Base-by-base conservation (phyloP, 2,888 invertebrate species). In the Ichneumoninae sp. region DNA sequence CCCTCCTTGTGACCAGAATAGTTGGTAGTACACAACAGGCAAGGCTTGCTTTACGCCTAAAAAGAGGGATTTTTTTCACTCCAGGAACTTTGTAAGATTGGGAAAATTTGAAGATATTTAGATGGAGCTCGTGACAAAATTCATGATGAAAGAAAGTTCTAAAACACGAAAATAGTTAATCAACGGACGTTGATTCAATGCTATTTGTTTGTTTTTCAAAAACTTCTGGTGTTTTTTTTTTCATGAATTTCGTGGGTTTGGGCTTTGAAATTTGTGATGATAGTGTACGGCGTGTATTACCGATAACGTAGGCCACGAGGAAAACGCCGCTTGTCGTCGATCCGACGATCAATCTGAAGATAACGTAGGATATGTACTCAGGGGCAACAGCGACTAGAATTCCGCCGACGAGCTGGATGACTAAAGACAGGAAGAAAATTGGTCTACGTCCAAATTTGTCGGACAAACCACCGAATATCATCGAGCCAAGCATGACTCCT, bases 261-360 rank as follows among this genome's bases (percentile, higher is more conserved):
- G 57, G 57, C 3, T 19, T 40, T 36, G 66, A 40, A 40, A 19
- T 13, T 70, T 33, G 10, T 16, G 50, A 71, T 19, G 66, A 13
- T 60, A 50, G 26, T 57, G 36, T 60, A 66, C 22, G 57, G 33
- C 44, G 36, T 19, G n/a, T 33, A 94, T 94, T 94, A 95, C 97
- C 96, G 88, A 97, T 96, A 69, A 97, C 97, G 92, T 97, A 97
- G 65, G 97, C 96, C 26, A 97, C 97, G 82, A 97, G 94, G 90
- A 97, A 97, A 10, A 97, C 96, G 1, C 97, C 97, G 6, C 97
- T 96, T 8, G 97, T 96, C 10, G 96, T 96, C 13, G 96, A 95
- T 16, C 97, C 97, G 33, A 97, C 95, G 70, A 97, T 91, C 83
- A 96, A 93, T 85, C 97, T 94, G 60, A 96, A 95, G 77, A 96